phyloP scores from a whole-genome alignment of 2,113 vertebrate species.

The Austrofundulus limnaeus region DNA sequence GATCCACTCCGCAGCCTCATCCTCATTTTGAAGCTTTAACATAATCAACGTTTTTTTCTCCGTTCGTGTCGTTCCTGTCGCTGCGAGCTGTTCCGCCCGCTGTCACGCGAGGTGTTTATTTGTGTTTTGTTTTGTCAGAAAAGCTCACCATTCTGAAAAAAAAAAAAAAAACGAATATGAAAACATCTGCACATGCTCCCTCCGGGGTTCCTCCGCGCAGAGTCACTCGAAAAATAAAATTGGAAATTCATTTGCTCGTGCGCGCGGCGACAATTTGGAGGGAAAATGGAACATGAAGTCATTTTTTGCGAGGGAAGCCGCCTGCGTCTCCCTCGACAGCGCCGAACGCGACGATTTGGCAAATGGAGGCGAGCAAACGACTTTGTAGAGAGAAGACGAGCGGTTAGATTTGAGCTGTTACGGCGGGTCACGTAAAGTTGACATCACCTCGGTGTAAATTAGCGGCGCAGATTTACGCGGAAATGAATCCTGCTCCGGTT shows the following conservation, averaged over 20 bases:
- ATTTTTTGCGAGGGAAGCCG: constrained; percentile 38
- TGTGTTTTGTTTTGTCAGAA: constrained; percentile 66
- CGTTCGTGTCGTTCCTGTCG: constrained; percentile 42
- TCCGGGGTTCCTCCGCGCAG: constrained; percentile 33
- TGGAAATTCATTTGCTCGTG: constrained; percentile 54
- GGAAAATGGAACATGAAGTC: constrained; percentile 53
- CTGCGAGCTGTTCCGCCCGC: constrained; percentile 47
- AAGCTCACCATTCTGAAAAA: constrained; percentile 67
- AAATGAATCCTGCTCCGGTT: constrained; percentile 8
- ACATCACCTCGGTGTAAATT: constrained; percentile 40
- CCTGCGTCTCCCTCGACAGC: constrained; percentile 44
- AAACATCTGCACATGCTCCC: constrained; percentile 71
- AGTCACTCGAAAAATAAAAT: constrained; percentile 51
- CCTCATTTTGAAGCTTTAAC: constrained; percentile 45
- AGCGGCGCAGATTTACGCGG: constrained; percentile 23
- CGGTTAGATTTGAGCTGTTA: constrained; percentile 20
- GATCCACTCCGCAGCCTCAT: constrained; percentile 62
- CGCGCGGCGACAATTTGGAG: constrained; percentile 55
- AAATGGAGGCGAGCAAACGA: constrained; percentile 55
- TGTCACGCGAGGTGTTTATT: constrained; percentile 71
- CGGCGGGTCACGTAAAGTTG: constrained; percentile 45
- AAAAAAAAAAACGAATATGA: constrained; percentile 71
- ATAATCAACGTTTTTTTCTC: constrained; percentile 30
- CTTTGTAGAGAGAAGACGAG: constrained; percentile 49
- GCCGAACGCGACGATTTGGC: constrained; percentile 51